These are phyloP conservation scores for Eutrigla gurnardus DNA, from an alignment of 2,797 vertebrate genomes.

Conservation along the genomic window DNA sequence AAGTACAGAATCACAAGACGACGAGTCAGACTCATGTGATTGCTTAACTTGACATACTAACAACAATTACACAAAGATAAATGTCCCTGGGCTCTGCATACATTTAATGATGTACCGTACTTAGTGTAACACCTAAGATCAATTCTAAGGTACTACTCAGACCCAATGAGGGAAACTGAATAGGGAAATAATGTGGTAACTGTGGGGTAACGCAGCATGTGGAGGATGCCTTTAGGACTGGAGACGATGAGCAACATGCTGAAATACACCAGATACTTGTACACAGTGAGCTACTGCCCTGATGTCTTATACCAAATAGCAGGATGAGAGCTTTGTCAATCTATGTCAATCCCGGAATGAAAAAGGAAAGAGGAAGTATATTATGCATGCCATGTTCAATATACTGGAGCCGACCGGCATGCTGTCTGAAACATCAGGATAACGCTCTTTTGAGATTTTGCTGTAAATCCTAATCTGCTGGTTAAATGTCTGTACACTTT, in stretches of 20 bases:
- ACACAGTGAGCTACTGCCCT: conserved; percentile 39
- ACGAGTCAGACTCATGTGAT: conserved; percentile 41
- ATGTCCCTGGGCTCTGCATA: not conserved
- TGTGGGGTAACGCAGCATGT: not conserved
- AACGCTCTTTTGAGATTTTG: too few relatives aligned
- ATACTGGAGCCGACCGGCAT: conserved; percentile 4
- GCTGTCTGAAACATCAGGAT: conserved; percentile 13
- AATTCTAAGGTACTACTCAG: too few relatives aligned
- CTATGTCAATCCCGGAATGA: conserved; percentile 4
- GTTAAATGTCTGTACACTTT: not conserved
- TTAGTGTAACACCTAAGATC: not conserved
- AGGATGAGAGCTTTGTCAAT: conserved; percentile 19
- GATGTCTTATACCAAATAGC: conserved; percentile 14
- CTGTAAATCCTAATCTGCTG: conserved; percentile 20
- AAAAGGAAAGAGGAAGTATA: conserved; percentile 15
- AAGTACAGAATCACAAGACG: conserved; percentile 59
- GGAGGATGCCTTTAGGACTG: not conserved
- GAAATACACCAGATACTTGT: not conserved
- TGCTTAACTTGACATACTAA: not conserved
- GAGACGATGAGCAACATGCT: not conserved
- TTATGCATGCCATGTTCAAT: conserved; percentile 24
- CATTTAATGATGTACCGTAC: not conserved
- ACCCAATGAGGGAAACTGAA: too few relatives aligned
- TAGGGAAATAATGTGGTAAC: too few relatives aligned
- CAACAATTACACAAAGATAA: conserved; percentile 10